Base-by-base conservation (phyloP, 2,113 vertebrate species). In the Aleadryas rufinucha region DNA sequence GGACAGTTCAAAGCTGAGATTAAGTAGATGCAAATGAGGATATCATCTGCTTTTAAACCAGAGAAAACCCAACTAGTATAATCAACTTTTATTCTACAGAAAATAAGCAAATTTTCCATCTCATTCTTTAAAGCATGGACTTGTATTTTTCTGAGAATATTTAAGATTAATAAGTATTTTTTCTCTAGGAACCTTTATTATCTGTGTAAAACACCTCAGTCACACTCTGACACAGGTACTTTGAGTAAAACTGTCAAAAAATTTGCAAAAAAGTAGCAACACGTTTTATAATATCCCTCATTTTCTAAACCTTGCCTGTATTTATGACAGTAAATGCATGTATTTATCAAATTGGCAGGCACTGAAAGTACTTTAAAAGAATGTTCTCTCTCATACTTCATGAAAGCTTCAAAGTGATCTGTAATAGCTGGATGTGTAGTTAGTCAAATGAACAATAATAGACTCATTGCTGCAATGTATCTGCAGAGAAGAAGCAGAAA, bases 281-380 rank as follows among this genome's bases (percentile, higher is more conserved):
- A 80, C 2, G 0, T 77, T 95, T 90, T 74, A 50, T 88, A 83
- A 76, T 80, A 88, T 11, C 39, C 45, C 22, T 77, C n/a, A 83
- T 91, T 95, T 94, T 96, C 71, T 92, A 88, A 92, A 59, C 15
- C 23, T 74, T 94, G 7, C 13, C 65, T 91, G 39, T 80, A 90
- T 93, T 96, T 94, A 54, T 93, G 66, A 84, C 71, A 84, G 79
- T 86, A 92, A 96, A 88, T 89, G 44, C 24, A 64, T 47, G 19
- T 84, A 92, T 96, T 96, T 95, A 89, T 93, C 66, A 92, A 93
- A 88, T 74, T 94, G 87, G 27, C 90, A 93, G 75, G 53, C 45
- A 81, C 39, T 66, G 66, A 86, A 95, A 83, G 54, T 91, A 59
- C 82, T 88, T 91, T 64, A 86, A 90, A 95, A 92, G 30, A 81